Evolutionary conservation across 2,113 vertebrate genomes (phyloP), one percentile per base, ranked within the genome.

Genomic region (Centropristis striata): DNA sequence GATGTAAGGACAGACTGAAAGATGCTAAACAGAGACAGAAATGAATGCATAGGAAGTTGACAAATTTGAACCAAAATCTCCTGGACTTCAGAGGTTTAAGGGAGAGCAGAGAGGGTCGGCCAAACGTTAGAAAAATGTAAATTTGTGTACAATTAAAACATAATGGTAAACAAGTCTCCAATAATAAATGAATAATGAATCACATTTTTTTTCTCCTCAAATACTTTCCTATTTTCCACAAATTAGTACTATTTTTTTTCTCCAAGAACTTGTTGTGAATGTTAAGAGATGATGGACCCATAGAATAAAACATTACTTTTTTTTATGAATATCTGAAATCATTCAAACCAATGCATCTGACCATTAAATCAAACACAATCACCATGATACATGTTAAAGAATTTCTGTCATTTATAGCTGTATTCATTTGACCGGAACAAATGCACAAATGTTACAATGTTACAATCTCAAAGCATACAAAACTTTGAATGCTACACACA

Each of bases 351-450:
- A 23, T 58, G 69, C 20, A 36, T 13, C 1, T 21, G 41, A 18
- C 8, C 20, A 47, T 58, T 49, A 37, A 23, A 49, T 36, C 36
- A 66, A n/a, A n/a, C n/a, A n/a, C n/a, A n/a, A n/a, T n/a, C 18
- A 36, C 25, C 18, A 16, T 58, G 4, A 32, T 9, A 11, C n/a
- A 27, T 54, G 20, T 53, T 12, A 32, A 28, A 54, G 2, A 27
- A n/a, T 5, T 39, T 4, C 32, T 39, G 13, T 27, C 12, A 14
- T 50, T 32, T 42, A 32, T 20, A 27, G 23, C 18, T 69, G 54
- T 39, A 54, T 53, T 53, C 13, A 58, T 42, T 32, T 66, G 41
- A 5, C 13, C 18, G 57, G 18, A 81, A 67, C 27, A 69, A 27
- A 39, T 69, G 8, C 14, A 49, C 11, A 71, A 7, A 1, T 21